Evolutionary conservation across 2,888 invertebrate species (phyloP), one percentile per base, ranked within the genome.

Genomic region (Pycnomerus fuliginosus): DNA sequence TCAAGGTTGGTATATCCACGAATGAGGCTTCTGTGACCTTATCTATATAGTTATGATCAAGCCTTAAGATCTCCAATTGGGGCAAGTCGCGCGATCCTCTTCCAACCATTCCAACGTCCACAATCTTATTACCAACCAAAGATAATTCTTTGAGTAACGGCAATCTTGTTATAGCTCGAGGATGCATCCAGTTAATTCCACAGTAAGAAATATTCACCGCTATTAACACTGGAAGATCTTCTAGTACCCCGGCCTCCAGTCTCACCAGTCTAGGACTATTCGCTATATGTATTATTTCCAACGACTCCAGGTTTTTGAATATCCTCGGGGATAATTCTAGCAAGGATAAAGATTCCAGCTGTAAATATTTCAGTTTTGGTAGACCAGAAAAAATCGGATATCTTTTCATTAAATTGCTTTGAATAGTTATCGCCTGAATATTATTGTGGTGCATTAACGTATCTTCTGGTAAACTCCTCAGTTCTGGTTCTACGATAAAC

Each of bases 391-490:
- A 84, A 38, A 80, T 74, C 0, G 91, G 90, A 50, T 89, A 73
- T 50, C 88, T 77, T 65, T 87, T 88, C 49, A 91, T 74, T 51
- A 80, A 78, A 45, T 85, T 83, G 4, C 87, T 85, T 68, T 90
- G 87, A 56, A 92, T 78, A 1, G 92, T 91, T 25, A 91, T 78
- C 2, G 92, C 92, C 75, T 91, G 86, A 37, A 91, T 75, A 52
- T 84, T 83, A 56, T 82, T 80, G 58, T 90, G 73, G 59, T 84
- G 84, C 50, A 82, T 78, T 30, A 92, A 71, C 56, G 88, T 87
- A 68, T 90, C 90, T 1, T 84, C 78, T 0, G 91, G 90, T 33
- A 91, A 74, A 55, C 83, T 88, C 47, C 87, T 79, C 33, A 92
- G 69, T 52, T 87, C 85, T 10, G 89, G 87, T 70, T 92, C 92